Evolutionary conservation across 2,113 vertebrate genomes (phyloP).

Genomic region (Chamaea fasciata): DNA sequence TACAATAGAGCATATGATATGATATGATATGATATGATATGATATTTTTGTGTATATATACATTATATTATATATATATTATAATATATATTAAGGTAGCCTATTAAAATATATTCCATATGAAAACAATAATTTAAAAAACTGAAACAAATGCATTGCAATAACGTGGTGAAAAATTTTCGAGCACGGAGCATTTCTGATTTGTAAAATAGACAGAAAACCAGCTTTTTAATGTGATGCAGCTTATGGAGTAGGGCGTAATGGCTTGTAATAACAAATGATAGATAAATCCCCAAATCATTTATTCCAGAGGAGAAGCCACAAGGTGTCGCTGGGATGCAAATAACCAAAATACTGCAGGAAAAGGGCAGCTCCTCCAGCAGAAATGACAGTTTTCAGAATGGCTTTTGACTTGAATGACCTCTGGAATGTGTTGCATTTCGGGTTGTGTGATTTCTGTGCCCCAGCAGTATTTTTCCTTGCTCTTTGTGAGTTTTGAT

Average conservation of each 20-base stretch:
- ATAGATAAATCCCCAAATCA: fast-evolving
- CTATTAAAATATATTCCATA: background rate
- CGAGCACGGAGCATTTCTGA: fast-evolving
- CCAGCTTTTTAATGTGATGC: background rate
- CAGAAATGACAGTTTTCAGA: background rate
- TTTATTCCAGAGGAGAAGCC: background rate
- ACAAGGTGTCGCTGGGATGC: constrained; percentile 38
- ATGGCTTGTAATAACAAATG: fast-evolving
- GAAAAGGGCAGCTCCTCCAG: fast-evolving
- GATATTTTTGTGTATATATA: no score
- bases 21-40: no score
- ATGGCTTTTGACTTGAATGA: background rate
- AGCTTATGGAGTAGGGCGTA: fast-evolving
- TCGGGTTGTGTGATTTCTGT: fast-evolving
- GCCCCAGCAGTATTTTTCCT: background rate
- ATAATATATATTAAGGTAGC: background rate
- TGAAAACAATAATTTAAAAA: background rate
- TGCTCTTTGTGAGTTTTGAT: background rate
- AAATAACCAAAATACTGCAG: background rate
- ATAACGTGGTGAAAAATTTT: background rate
- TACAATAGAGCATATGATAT: no score
- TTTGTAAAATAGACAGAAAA: background rate
- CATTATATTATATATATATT: no score
- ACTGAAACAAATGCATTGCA: background rate
- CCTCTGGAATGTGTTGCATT: background rate